Evolutionary conservation across 2,888 invertebrate genomes (phyloP), one percentile per base, ranked within the genome.

Genomic region (Temnothorax rugatulus): DNA sequence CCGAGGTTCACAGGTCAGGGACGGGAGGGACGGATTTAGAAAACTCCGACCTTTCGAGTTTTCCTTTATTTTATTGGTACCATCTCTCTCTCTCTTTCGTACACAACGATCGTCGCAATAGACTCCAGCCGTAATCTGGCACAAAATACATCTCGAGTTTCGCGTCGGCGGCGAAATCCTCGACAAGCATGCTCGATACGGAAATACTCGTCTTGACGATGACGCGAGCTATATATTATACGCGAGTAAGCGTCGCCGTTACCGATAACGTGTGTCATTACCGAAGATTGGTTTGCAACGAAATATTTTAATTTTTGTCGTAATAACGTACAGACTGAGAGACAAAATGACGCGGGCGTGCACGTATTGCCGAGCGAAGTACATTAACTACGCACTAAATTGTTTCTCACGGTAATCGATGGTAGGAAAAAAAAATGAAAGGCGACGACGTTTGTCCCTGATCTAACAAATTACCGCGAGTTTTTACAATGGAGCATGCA

Each of bases 21-120:
- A 69, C 69, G 18, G 38, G 29, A 34, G 8, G 21, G 9, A 18
- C 25, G 18, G 11, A 18, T 57, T 52, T 54, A 44, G 41, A n/a
- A 34, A 64, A 13, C 34, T 29, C n/a, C 11, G 29, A 68, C 52
- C 77, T 50, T 74, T 86, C 69, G 57, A 81, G 18, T 41, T 66
- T 54, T 61, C 47, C 52, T 88, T 85, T 84, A 88, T 88, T 89
- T 69, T 76, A 83, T 64, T 86, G 41, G 50, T 84, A 77, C 47
- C 52, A 69, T 38, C 29, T 29, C 47, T 47, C 29, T 29, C 47
- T 47, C 69, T 66, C 7, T 57, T 66, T 75, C 77, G 83, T 74
- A 76, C 89, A 85, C 84, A 87, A 85, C 69, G 81, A 86, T 50
- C 73, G 54, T 87, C 75, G 85, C 47, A 86, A 84, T 76, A 76